These are phyloP conservation scores for Acrobasis suavella DNA, from an alignment of 2,888 invertebrate genomes.

Conservation along the genomic window DNA sequence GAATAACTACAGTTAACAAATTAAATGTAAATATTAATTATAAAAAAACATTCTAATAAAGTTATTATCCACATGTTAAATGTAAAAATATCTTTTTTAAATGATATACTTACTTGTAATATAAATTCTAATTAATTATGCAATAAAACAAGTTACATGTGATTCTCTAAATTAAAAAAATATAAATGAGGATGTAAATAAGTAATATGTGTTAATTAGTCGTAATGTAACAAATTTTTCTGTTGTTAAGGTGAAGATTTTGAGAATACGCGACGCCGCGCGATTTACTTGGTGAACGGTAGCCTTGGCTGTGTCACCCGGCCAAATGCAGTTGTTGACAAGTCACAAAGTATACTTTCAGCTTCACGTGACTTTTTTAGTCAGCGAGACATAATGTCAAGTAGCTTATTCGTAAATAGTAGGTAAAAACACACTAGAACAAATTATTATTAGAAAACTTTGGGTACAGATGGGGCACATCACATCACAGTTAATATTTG, in stretches of 20 bases:
- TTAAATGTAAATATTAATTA: too few species aligned
- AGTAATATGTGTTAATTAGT: background rate
- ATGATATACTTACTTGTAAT: too few species aligned
- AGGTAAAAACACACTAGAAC: too few species aligned
- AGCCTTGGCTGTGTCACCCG: slow-evolving; percentile 27
- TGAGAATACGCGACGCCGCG: slow-evolving; percentile 23
- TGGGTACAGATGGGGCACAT: too few species aligned
- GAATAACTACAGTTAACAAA: too few species aligned
- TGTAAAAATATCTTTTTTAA: too few species aligned
- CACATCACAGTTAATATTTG: too few species aligned
- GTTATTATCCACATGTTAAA: too few species aligned
- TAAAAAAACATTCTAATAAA: too few species aligned
- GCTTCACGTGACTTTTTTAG: background rate
- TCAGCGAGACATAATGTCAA: background rate
- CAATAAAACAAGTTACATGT: background rate
- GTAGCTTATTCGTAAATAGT: too few species aligned
- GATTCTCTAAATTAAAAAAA: background rate
- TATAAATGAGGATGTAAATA: background rate
- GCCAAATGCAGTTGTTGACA: slow-evolving; percentile 16
- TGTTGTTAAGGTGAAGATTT: slow-evolving; percentile 12
- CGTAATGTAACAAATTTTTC: background rate
- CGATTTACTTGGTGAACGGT: slow-evolving; percentile 24
- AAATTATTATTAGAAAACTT: too few species aligned
- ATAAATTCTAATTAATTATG: background rate
- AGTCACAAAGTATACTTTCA: background rate